Percentiles rank a stretch among this genome's conserved stretches.
Conservation (phyloP, 1,140 invertebrate genomes). For the Musca vetustissima region DNA sequence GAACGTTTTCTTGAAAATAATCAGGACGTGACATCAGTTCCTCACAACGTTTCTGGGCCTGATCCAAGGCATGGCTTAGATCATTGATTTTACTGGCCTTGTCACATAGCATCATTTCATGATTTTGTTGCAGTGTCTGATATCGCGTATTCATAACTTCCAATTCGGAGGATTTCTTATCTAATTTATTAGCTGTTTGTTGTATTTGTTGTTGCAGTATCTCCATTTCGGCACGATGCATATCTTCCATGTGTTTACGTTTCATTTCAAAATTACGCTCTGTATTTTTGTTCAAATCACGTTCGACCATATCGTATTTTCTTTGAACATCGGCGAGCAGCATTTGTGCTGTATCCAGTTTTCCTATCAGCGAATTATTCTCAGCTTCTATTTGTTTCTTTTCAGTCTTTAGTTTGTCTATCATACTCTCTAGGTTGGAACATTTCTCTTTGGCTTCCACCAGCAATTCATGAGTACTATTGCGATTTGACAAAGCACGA, state of each 20-base stretch:
- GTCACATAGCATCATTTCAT: slow-evolving; percentile 60
- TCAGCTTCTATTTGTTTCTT: slow-evolving; percentile 43
- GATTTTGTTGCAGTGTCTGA: slow-evolving; percentile 58
- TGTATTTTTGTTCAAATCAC: slow-evolving; percentile 37
- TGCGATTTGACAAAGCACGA: slow-evolving; percentile 57
- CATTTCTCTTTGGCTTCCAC: slow-evolving; percentile 52
- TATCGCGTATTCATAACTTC: slow-evolving; percentile 59
- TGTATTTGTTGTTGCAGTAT: slow-evolving; percentile 45
- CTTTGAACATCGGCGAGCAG: slow-evolving; percentile 42
- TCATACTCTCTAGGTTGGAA: slow-evolving; percentile 44
- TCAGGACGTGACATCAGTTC: slow-evolving; percentile 34
- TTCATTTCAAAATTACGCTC: slow-evolving; percentile 41
- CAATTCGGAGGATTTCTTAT: slow-evolving; percentile 59
- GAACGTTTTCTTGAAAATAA: slow-evolving; percentile 33
- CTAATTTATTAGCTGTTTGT: slow-evolving; percentile 39
- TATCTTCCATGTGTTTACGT: slow-evolving; percentile 43
- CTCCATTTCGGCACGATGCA: slow-evolving; percentile 43
- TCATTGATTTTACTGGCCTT: slow-evolving; percentile 61
- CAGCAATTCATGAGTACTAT: slow-evolving; percentile 60
- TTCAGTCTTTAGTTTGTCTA: slow-evolving; percentile 42
- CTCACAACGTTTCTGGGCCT: slow-evolving; percentile 53
- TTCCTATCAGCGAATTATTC: slow-evolving; percentile 39
- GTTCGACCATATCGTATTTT: slow-evolving; percentile 49
- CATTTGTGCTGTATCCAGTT: slow-evolving; percentile 43
- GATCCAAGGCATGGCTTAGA: slow-evolving; percentile 57